Evolutionary conservation across 1,140 invertebrate genomes (phyloP), one percentile per base, ranked within the genome.

Genomic region (Bombus consobrinus): DNA sequence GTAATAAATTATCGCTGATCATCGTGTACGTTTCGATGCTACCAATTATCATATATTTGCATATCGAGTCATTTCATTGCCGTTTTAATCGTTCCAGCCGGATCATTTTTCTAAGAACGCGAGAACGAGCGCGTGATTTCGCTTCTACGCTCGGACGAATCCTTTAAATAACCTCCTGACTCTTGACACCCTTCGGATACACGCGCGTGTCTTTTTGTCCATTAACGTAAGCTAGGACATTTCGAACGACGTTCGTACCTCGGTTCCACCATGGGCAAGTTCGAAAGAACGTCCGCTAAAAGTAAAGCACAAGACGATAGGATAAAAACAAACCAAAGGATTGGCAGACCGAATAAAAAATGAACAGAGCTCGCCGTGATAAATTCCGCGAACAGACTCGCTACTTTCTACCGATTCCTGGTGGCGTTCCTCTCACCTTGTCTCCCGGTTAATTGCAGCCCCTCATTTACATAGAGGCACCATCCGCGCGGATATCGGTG

Each of bases 381-480:
- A 77, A 76, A 57, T 77, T 89, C 84, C 74, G 25, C 59, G 66
- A 80, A 57, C 77, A n/a, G 57, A 69, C 73, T n/a, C 32, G 32
- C 66, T 47, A 34, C 68, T 57, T 76, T 82, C 84, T 41, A n/a
- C 62, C 77, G 53, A 28, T 53, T 57, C 79, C 47, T 69, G 34
- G n/a, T 73, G 39, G 72, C 79, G 72, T 80, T 80, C 68, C 68
- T 81, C 85, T 82, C 43, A 32, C 78, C 89, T 64, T 64, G 88
- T 77, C 83, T 47, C 34, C 66, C 82, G 68, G 86, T 92, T 92
- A 92, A 92, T 92, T 92, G 91, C 91, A 62, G 82, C 73, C 72
- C 83, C 91, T 91, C 92, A 92, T 92, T 92, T 92, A 88, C 91
- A 92, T 92, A 91, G 83, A 91, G 77, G 59, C 34, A 88, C 84